phyloP scores from a whole-genome alignment of 2,888 invertebrate species.

The Agriopis leucophaearia region DNA sequence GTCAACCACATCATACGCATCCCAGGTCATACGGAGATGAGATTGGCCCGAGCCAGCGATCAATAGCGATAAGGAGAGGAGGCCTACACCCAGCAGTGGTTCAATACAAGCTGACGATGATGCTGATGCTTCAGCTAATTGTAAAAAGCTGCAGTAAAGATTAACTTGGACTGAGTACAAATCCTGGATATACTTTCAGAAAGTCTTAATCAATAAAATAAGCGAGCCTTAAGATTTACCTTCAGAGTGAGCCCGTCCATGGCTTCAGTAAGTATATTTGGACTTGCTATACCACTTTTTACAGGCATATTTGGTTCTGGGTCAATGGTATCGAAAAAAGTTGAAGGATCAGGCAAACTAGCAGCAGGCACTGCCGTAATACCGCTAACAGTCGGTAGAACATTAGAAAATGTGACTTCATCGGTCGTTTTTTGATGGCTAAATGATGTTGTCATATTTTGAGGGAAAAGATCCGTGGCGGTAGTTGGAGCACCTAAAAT shows the following conservation, averaged over 20 bases:
- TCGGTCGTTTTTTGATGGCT: conserved; percentile 61
- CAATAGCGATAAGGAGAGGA: no score
- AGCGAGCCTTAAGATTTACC: conserved; percentile 53
- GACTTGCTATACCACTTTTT: conserved; percentile 62
- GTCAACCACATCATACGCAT: no score
- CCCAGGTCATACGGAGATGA: no score
- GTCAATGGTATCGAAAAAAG: conserved; percentile 82
- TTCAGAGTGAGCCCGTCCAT: conserved; percentile 75
- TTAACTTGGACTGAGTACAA: no score
- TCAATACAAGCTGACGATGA: no score
- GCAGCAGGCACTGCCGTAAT: conserved; percentile 71
- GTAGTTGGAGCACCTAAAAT: conserved; percentile 58
- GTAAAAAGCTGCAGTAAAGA: no score
- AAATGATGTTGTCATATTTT: conserved; percentile 68
- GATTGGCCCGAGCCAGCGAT: no score
- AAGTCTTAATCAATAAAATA: no score
- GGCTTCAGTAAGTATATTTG: conserved; percentile 67
- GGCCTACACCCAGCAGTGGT: no score
- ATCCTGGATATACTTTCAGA: no score
- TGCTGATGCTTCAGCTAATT: no score
- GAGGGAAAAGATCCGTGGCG: conserved; percentile 60
- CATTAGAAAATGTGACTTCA: conserved; percentile 69
- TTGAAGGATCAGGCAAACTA: conserved; percentile 80
- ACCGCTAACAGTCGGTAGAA: conserved; percentile 72
- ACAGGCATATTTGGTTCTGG: conserved; percentile 69